Base-by-base conservation (phyloP, 2,888 invertebrate species). In the Coelopa pilipes region DNA sequence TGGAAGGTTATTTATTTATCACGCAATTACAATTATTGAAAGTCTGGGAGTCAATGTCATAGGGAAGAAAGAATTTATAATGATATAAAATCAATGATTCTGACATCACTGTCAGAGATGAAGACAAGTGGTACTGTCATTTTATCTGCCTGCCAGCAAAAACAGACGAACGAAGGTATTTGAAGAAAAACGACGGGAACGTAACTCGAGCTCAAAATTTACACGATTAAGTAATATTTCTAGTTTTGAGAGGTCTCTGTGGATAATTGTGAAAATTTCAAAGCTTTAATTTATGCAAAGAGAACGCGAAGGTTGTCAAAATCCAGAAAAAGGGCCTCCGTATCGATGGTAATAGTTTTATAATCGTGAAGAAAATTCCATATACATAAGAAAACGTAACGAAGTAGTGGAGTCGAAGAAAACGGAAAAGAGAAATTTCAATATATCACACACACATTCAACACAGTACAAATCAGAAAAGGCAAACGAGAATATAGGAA, bases 41-140 rank as follows among this genome's bases (percentile, higher is more conserved):
- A n/a, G n/a, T n/a, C n/a, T n/a, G n/a, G n/a, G n/a, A n/a, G n/a
- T n/a, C n/a, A n/a, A n/a, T n/a, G n/a, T n/a, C n/a, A n/a, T n/a
- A n/a, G n/a, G n/a, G n/a, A n/a, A n/a, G n/a, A n/a, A n/a, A n/a
- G n/a, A n/a, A n/a, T n/a, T n/a, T n/a, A n/a, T n/a, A n/a, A n/a
- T n/a, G n/a, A n/a, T n/a, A n/a, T n/a, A n/a, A n/a, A n/a, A n/a
- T n/a, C n/a, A n/a, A n/a, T 49, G 49, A 11, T 13, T 49, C 49
- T 11, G 13, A 49, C 49, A 13, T 49, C 24, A 15, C 19, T 21
- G 66, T 19, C 19, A 50, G 13, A 50, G 45, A 50, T 1, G 9
- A 49, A 47, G 49, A 49, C 66, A 66, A 66, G 66, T 66, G 66
- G 10, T 47, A 10, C 17, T 65, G 49, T 66, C 11, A 66, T 17